A percentile compares a stretch with the other conserved stretches of the same genome.
phyloP scores from a whole-genome alignment of 1,140 invertebrate species.

The Cydia amplana region DNA sequence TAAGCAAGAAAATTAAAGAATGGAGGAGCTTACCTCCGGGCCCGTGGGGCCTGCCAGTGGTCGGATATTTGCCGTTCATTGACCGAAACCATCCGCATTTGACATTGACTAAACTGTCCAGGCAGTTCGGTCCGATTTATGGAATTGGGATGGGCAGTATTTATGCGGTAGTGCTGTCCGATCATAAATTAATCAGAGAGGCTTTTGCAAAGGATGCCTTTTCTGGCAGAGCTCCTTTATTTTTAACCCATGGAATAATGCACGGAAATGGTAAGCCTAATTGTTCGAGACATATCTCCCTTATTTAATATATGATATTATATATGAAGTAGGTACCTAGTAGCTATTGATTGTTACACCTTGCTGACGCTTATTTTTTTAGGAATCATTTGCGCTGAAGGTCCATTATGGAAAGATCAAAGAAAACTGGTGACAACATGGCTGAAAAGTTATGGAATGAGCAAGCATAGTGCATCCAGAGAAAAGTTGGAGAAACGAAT shows the following conservation, averaged over 20 bases:
- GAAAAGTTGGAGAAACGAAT: conserved; percentile 85
- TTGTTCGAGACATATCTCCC: not conserved
- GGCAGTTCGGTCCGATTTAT: conserved; percentile 86
- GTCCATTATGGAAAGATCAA: conserved; percentile 90
- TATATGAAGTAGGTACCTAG: no score
- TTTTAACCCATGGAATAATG: conserved; percentile 92
- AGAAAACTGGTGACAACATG: conserved; percentile 86
- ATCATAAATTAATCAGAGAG: conserved; percentile 84
- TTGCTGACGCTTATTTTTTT: conserved; percentile 37
- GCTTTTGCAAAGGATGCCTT: conserved; percentile 85
- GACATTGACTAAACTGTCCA: conserved; percentile 83
- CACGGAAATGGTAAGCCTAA: conserved; percentile 87
- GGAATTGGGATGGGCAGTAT: conserved; percentile 86
- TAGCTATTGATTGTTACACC: not conserved
- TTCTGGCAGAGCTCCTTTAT: conserved; percentile 87
- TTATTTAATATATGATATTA: not conserved
- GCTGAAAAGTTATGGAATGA: conserved; percentile 88
- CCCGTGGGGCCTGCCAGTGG: conserved; percentile 86
- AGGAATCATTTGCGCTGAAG: conserved; percentile 92
- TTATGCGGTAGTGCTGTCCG: conserved; percentile 86
- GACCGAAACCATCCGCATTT: conserved; percentile 84
- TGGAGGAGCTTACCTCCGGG: conserved; percentile 84
- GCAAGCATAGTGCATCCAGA: conserved; percentile 82
- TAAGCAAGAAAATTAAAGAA: conserved; percentile 65
- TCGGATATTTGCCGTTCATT: conserved; percentile 89